phyloP scores from a whole-genome alignment of 2,797 vertebrate genomes.

The Lithobates sylvaticus region DNA sequence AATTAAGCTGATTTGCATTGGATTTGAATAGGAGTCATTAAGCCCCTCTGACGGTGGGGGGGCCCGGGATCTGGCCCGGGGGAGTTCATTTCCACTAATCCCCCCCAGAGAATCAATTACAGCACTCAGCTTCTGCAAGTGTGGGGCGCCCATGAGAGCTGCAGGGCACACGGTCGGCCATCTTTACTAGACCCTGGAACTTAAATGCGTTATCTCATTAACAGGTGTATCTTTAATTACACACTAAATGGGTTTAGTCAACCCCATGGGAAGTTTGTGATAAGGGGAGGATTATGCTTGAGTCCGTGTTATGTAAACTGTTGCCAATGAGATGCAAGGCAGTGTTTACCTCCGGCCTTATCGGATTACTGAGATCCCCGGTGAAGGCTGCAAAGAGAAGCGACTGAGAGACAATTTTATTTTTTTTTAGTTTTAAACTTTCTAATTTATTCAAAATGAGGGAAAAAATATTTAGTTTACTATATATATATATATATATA shows the following conservation, averaged over 20 bases:
- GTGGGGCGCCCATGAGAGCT: background rate
- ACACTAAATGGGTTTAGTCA: constrained; percentile 36
- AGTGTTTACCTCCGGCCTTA: too few species aligned
- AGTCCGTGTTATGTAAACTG: background rate
- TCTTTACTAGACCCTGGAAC: background rate
- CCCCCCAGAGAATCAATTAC: constrained; percentile 22
- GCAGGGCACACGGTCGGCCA: background rate
- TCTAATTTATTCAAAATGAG: too few species aligned
- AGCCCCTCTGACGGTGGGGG: background rate
- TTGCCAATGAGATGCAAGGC: too few species aligned
- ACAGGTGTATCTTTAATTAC: constrained; percentile 21
- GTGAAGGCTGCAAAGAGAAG: too few species aligned
- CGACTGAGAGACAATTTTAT: too few species aligned
- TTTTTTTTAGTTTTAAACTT: too few species aligned
- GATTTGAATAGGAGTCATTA: constrained; percentile 8
- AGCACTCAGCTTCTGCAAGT: background rate
- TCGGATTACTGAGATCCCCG: too few species aligned
- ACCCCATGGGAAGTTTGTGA: constrained; percentile 27
- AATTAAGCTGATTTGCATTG: constrained; percentile 53
- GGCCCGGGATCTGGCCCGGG: background rate
- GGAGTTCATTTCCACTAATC: constrained; percentile 15
- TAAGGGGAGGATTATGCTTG: background rate
- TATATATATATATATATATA: too few species aligned
- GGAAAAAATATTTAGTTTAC: too few species aligned
- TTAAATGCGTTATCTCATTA: constrained; percentile 47